Percentiles rank a stretch among this genome's conserved stretches.
These are phyloP conservation scores for Orthonevra nobilis DNA, from an alignment of 2,888 invertebrate genomes.

Conservation along the genomic window DNA sequence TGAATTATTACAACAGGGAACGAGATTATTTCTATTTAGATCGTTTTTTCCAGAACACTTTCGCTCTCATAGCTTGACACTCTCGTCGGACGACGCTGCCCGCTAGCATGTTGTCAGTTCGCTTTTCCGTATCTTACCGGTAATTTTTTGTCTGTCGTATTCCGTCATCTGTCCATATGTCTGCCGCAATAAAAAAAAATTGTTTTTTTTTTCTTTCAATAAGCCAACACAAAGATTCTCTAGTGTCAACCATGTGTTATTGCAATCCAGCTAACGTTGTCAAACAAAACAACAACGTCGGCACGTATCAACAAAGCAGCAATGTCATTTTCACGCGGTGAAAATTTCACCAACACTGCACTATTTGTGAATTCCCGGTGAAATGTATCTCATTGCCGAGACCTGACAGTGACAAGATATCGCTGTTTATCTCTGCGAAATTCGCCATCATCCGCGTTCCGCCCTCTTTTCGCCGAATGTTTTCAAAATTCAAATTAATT, in stretches of 20 bases:
- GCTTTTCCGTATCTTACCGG: conserved; percentile 47
- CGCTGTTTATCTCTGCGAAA: conserved; percentile 50
- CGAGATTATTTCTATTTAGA: conserved; percentile 40
- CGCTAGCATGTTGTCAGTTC: conserved; percentile 17
- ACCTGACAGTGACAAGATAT: conserved; percentile 50
- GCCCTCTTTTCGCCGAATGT: conserved; percentile 47
- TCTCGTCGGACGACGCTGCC: conserved; percentile 27
- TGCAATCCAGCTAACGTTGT: conserved; percentile 26
- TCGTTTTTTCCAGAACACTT: conserved; percentile 55
- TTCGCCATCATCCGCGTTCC: conserved; percentile 28
- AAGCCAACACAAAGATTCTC: conserved; percentile 16
- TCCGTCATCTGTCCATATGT: conserved; percentile 52
- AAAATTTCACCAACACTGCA: conserved; percentile 56
- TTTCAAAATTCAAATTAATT: conserved; percentile 60
- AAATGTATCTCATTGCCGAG: conserved; percentile 56
- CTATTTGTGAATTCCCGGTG: conserved; percentile 58
- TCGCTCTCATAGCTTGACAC: conserved; percentile 38
- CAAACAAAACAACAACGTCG: conserved; percentile 8
- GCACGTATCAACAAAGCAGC: conserved; percentile 6
- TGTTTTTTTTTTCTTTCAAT: too few species aligned
- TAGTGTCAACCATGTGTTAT: conserved; percentile 34
- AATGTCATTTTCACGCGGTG: conserved; percentile 46
- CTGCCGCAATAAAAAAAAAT: conserved; percentile 24
- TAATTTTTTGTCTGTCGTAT: too few species aligned
- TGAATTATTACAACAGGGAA: conserved; percentile 37